Percentiles rank a stretch among this genome's conserved stretches.
Conservation (phyloP, 1,140 invertebrate genomes). For the Colletes latitarsis region DNA sequence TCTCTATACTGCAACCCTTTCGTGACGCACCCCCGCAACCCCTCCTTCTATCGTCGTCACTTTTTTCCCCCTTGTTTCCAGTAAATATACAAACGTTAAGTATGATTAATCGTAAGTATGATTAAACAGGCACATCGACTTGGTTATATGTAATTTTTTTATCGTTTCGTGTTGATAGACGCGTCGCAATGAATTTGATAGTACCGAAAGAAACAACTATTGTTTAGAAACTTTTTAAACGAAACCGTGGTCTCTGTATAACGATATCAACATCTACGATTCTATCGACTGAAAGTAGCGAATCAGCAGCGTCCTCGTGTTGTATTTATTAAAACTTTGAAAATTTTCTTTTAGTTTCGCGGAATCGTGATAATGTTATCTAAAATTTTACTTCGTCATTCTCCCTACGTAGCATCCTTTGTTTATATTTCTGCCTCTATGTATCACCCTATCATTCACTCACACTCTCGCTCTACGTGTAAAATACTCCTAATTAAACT, state of each 20-base stretch:
- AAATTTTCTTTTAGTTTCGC: constrained; percentile 33
- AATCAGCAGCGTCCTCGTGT: constrained; percentile 40
- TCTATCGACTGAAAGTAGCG: constrained; percentile 41
- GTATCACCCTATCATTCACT: background rate
- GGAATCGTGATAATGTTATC: constrained; percentile 49
- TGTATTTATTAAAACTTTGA: background rate
- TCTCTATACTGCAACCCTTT: constrained; percentile 27
- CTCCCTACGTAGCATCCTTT: constrained; percentile 7
- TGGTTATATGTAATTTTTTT: constrained; percentile 72
- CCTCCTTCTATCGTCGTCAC: background rate
- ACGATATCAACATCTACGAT: background rate
- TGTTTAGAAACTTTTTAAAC: background rate
- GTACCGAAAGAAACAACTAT: background rate
- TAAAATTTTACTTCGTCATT: constrained; percentile 47
- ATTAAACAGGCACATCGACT: constrained; percentile 80
- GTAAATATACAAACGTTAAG: constrained; percentile 28
- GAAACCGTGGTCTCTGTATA: background rate
- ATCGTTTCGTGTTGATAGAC: background rate
- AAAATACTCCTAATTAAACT: constrained; percentile 66
- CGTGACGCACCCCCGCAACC: constrained; percentile 1
- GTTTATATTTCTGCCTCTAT: background rate
- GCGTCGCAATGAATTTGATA: background rate
- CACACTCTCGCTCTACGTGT: constrained; percentile 48
- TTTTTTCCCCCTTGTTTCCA: constrained; percentile 34
- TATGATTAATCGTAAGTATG: too few relatives aligned